Evolutionary conservation across 2,797 vertebrate genomes (phyloP).

Genomic region (Falco cherrug): DNA sequence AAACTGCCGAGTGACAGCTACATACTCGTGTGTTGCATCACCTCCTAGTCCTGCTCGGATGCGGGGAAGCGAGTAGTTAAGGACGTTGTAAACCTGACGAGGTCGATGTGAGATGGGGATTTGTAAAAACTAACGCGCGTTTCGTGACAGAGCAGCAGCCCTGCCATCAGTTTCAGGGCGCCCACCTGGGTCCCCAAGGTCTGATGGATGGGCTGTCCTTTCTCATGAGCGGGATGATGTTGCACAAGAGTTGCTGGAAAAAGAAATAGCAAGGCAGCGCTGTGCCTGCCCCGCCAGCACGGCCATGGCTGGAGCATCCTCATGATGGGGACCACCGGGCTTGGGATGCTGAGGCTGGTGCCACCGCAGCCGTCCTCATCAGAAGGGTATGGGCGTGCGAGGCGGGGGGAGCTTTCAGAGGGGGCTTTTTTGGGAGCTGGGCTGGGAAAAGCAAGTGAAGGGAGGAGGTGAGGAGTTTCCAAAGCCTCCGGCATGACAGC

Average conservation of each 20-base stretch:
- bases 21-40: neutral
- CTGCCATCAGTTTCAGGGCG: neutral
- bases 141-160: neutral
- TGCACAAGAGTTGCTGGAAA: neutral
- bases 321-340: accelerated
- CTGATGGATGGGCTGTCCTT: neutral
- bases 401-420: neutral
- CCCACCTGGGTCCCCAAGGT: accelerated
- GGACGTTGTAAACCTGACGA: neutral
- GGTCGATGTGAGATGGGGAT: neutral
- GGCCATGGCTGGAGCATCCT: neutral
- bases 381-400: accelerated
- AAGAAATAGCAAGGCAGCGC: neutral
- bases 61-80: neutral
- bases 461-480: neutral
- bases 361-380: neutral
- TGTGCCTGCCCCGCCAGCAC: accelerated
- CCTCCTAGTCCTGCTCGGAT: neutral
- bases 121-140: neutral
- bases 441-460: neutral
- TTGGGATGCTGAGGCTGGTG: neutral
- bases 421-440: neutral
- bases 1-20: slow-evolving; percentile 37
- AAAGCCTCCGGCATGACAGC: neutral
- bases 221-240: accelerated